Conservation (phyloP, 2,113 vertebrate species). For the Callithrix jacchus region DNA sequence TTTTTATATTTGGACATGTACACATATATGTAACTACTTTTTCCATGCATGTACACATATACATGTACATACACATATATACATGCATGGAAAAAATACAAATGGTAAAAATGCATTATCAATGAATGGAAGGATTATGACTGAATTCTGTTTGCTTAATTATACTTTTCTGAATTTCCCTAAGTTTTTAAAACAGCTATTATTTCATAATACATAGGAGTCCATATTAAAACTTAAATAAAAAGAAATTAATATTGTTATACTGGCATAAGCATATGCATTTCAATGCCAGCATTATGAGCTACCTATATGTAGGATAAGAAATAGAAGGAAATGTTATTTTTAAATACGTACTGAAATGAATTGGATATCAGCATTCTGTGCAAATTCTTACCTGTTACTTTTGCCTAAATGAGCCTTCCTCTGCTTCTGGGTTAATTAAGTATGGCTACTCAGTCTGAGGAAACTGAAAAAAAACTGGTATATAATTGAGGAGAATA, state of each 20-base stretch:
- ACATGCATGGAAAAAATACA: not conserved
- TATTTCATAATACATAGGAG: not conserved
- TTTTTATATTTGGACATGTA: too few species aligned
- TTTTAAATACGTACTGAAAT: not conserved
- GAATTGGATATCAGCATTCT: not conserved
- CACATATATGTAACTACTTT: not conserved
- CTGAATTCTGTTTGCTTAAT: not conserved
- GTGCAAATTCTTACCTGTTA: not conserved
- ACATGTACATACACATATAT: not conserved
- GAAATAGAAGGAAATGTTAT: not conserved
- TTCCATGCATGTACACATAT: too few species aligned
- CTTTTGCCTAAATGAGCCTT: conserved; percentile 2
- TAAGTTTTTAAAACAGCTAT: not conserved
- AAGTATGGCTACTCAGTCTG: not conserved
- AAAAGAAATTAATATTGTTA: not conserved
- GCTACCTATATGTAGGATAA: not conserved
- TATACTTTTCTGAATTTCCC: not conserved
- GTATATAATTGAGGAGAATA: not conserved
- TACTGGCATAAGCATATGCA: not conserved
- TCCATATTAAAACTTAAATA: not conserved
- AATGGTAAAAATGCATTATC: not conserved
- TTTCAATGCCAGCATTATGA: not conserved
- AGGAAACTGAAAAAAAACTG: not conserved
- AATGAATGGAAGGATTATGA: not conserved
- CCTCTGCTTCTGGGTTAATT: conserved; percentile 1